phyloP scores from a whole-genome alignment of 1,140 invertebrate species.

The Tenebrio molitor region DNA sequence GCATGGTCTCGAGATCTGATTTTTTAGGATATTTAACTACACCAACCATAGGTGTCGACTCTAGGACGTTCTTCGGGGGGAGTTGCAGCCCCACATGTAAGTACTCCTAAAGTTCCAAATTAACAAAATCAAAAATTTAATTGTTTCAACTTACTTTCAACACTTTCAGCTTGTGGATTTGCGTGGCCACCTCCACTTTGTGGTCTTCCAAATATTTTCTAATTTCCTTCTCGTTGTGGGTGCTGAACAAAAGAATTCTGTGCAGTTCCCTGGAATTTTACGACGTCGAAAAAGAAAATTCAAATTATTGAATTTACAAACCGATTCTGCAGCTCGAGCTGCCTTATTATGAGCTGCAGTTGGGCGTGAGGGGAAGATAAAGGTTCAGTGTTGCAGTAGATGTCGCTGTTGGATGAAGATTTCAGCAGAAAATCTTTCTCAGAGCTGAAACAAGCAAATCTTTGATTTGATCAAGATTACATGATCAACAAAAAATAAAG shows the following conservation, averaged over 20 bases:
- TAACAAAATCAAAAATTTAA: too few relatives aligned
- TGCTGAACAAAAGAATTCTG: constrained; percentile 57
- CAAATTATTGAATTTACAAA: constrained; percentile 57
- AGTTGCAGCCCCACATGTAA: constrained; percentile 9
- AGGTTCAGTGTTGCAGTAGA: constrained; percentile 51
- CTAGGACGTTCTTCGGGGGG: constrained; percentile 40
- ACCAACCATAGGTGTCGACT: constrained; percentile 63
- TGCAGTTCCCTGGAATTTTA: constrained; percentile 59
- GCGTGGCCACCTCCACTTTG: constrained; percentile 69
- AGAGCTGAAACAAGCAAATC: constrained; percentile 37
- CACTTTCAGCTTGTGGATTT: constrained; percentile 73
- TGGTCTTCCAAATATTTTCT: constrained; percentile 70
- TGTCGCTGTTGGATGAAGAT: not conserved
- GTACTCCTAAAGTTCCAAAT: too few relatives aligned
- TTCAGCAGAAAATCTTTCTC: constrained; percentile 46
- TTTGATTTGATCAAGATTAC: too few relatives aligned
- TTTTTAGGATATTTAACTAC: not conserved
- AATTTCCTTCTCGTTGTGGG: constrained; percentile 65
- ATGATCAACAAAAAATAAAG: too few relatives aligned
- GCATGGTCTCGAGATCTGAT: constrained; percentile 55
- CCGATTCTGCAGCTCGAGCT: constrained; percentile 74
- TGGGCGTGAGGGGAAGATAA: constrained; percentile 65
- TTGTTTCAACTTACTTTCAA: constrained; percentile 67
- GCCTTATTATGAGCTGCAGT: constrained; percentile 73
- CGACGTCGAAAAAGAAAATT: constrained; percentile 19